A percentile compares a stretch with the other conserved stretches of the same genome.
phyloP scores from a whole-genome alignment of 1,140 invertebrate genomes.

The Cherax destructor region DNA sequence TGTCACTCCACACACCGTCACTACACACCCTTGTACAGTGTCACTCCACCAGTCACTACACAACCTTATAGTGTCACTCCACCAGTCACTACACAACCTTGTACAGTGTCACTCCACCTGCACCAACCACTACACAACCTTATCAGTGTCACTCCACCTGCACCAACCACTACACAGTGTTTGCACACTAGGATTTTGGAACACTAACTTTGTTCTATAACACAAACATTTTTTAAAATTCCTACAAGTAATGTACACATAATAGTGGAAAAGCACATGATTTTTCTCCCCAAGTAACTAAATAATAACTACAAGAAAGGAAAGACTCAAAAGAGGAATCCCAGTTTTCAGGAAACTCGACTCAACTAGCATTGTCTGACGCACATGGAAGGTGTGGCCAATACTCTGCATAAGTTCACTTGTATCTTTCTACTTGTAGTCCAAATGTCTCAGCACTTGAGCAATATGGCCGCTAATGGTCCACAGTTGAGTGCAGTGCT shows the following conservation, averaged over 20 bases:
- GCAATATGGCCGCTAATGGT: neutral
- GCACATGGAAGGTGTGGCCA: neutral
- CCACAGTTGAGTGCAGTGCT: neutral
- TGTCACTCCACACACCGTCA: too few relatives aligned
- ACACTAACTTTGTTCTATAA: neutral
- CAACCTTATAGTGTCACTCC: too few relatives aligned
- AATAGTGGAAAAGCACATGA: conserved; percentile 1
- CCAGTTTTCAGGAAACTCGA: neutral
- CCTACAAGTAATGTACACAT: neutral
- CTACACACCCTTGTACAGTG: too few relatives aligned
- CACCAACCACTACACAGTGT: too few relatives aligned
- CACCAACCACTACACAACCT: too few relatives aligned
- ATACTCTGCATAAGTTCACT: neutral
- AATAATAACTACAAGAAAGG: too few relatives aligned
- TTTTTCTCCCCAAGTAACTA: neutral
- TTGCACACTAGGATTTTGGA: neutral
- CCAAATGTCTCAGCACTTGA: neutral
- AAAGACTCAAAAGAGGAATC: neutral
- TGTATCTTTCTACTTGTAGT: neutral
- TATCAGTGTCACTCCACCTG: too few relatives aligned
- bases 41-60: too few relatives aligned
- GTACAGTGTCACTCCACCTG: too few relatives aligned
- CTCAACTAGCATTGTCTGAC: neutral
- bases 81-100: too few relatives aligned
- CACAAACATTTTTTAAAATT: neutral